These are phyloP conservation scores for Glandiceps talaboti DNA, from an alignment of 53 echinoderm and acorn worm genomes.

Conservation along the genomic window DNA sequence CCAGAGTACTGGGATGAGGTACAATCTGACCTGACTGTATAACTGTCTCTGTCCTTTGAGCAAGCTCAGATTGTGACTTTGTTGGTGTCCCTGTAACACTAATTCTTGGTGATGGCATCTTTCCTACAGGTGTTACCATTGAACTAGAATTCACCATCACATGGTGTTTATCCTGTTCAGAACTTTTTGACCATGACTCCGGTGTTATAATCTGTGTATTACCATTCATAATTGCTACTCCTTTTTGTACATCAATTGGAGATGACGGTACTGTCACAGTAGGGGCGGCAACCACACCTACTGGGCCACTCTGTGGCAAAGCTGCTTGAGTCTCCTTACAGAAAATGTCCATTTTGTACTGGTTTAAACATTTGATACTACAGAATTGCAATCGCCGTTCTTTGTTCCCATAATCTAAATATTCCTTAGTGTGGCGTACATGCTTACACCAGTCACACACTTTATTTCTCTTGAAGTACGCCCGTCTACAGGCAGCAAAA, in stretches of 20 bases:
- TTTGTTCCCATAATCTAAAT: slow-evolving; percentile 36
- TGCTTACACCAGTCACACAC: slow-evolving; percentile 85
- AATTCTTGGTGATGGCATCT: slow-evolving; percentile 8
- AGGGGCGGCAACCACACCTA: slow-evolving; percentile 10
- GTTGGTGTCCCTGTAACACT: background rate
- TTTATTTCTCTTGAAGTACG: slow-evolving; percentile 76
- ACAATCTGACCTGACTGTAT: background rate
- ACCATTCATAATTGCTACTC: slow-evolving; percentile 8
- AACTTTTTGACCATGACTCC: slow-evolving; percentile 17
- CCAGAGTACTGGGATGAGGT: background rate
- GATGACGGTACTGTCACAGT: background rate
- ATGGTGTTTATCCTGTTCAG: slow-evolving; percentile 9
- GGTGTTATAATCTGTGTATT: slow-evolving; percentile 8
- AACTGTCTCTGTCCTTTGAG: background rate
- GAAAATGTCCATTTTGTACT: slow-evolving; percentile 67
- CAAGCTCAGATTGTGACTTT: background rate
- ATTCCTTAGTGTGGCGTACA: slow-evolving; percentile 57
- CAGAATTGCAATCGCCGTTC: slow-evolving; percentile 70
- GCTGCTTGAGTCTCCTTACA: slow-evolving; percentile 38
- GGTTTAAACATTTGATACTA: slow-evolving; percentile 73
- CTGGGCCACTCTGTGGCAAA: background rate
- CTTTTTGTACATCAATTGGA: slow-evolving; percentile 13
- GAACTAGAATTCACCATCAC: slow-evolving; percentile 9
- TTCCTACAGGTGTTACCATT: slow-evolving; percentile 6
- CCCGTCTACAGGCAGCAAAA: slow-evolving; percentile 72